phyloP scores from a whole-genome alignment of 2,113 vertebrate species.

The Triplophysa rosa region DNA sequence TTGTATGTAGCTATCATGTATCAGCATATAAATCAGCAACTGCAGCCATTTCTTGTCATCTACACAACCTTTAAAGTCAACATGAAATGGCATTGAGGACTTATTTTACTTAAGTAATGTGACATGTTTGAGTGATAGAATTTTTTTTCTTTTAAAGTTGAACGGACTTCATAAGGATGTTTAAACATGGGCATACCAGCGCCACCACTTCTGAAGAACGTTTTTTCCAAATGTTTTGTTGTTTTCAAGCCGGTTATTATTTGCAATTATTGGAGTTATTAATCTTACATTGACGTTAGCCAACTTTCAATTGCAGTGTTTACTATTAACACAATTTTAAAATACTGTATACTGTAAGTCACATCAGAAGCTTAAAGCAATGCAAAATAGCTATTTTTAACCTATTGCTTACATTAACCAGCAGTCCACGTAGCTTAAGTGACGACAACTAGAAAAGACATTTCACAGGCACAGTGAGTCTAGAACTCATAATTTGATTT shows the following conservation, averaged over 20 bases:
- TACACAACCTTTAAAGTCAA: constrained; percentile 28
- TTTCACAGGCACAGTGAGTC: background rate
- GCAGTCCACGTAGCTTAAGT: background rate
- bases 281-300: too few relatives aligned
- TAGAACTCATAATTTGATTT: background rate
- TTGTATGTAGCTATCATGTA: constrained; percentile 70
- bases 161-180: background rate
- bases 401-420: background rate
- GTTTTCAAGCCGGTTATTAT: too few relatives aligned
- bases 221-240: too few relatives aligned
- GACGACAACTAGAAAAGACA: background rate
- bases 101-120: background rate
- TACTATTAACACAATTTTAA: too few relatives aligned
- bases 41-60: constrained; percentile 44
- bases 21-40: constrained; percentile 53
- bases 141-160: background rate
- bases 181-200: background rate
- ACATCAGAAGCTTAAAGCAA: too few relatives aligned
- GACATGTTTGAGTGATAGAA: background rate
- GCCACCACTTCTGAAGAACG: too few relatives aligned
- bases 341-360: too few relatives aligned
- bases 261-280: too few relatives aligned
- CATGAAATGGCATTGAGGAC: background rate
- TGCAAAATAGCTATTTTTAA: background rate
- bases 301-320: too few relatives aligned